These are phyloP conservation scores for Elysia crispata DNA, from an alignment of 2,888 invertebrate genomes.

Conservation along the genomic window DNA sequence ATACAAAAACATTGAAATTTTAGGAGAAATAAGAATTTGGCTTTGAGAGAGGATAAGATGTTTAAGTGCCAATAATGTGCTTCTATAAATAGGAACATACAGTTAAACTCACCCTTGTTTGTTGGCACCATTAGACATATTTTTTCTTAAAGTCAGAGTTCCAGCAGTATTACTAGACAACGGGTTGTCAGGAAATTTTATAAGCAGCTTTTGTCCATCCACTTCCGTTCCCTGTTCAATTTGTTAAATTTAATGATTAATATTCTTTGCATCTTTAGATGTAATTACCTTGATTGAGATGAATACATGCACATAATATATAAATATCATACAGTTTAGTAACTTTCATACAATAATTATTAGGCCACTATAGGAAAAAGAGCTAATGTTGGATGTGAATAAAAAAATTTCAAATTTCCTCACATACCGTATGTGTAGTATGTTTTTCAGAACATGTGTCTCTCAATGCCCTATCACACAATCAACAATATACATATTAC, in stretches of 20 bases:
- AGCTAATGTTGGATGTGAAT: too few relatives aligned
- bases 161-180: conserved; percentile 68
- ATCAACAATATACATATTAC: too few relatives aligned
- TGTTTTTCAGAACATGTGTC: too few relatives aligned
- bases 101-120: conserved; percentile 51
- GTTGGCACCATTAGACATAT: conserved; percentile 45
- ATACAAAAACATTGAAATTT: not conserved
- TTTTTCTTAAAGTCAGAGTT: conserved; percentile 67
- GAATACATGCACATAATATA: too few relatives aligned
- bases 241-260: not conserved
- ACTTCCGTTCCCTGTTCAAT: conserved; percentile 74
- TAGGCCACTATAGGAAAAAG: too few relatives aligned
- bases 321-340: too few relatives aligned
- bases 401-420: too few relatives aligned
- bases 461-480: too few relatives aligned
- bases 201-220: conserved; percentile 77
- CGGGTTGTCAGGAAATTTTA: conserved; percentile 79
- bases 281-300: too few relatives aligned
- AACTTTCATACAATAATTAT: too few relatives aligned
- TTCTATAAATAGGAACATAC: too few relatives aligned
- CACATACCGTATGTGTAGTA: too few relatives aligned
- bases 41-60: not conserved
- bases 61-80: not conserved
- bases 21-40: not conserved
- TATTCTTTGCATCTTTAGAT: not conserved